Evolutionary conservation across 2,888 invertebrate species (phyloP), one percentile per base, ranked within the genome.

Genomic region (Junonia oenone): DNA sequence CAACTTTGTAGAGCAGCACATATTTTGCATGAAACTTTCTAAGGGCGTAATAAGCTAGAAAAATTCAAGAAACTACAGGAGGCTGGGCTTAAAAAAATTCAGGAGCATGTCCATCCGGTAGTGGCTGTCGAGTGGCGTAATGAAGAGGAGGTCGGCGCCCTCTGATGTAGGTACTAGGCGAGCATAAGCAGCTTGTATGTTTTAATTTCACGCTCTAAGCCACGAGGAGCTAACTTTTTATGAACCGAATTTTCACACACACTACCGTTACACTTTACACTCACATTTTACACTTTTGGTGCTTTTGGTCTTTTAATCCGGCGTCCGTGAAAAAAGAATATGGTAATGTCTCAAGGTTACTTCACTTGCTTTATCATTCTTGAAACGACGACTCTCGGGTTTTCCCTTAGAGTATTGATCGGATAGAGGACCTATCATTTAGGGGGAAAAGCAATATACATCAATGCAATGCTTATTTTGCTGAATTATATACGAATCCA

Each of bases 321-420:
- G n/a, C n/a, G 35, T 13, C 35, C 11, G 11, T 35, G 1, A 8
- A 35, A 35, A 8, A 15, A 17, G 17, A 15, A 17, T 6, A 40
- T 40, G 15, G 9, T 45, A 4, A 26, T n/a, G 27, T n/a, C 14
- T 22, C 14, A 27, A 15, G 2, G 14, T 45, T 27, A 27, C 14
- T 13, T 27, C 13, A n/a, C 31, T 52, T 48, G 40, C 43, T 56
- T 49, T 56, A 50, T 31, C 45, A 45, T 59, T 59, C 65, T 63
- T 64, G 58, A 62, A 67, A 62, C 63, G 72, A 61, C 73, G 71
- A 80, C 66, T 81, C 76, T 72, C 76, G 83, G 83, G 77, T 78
- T 85, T 84, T 75, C 80, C 85, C 82, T 69, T 60, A 56, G 61
- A 56, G 63, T 72, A 83, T 85, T 73, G 84, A 85, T 79, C 74